Evolutionary conservation across 2,797 vertebrate genomes (phyloP).

Genomic region (Chiroxiphia lanceolata): DNA sequence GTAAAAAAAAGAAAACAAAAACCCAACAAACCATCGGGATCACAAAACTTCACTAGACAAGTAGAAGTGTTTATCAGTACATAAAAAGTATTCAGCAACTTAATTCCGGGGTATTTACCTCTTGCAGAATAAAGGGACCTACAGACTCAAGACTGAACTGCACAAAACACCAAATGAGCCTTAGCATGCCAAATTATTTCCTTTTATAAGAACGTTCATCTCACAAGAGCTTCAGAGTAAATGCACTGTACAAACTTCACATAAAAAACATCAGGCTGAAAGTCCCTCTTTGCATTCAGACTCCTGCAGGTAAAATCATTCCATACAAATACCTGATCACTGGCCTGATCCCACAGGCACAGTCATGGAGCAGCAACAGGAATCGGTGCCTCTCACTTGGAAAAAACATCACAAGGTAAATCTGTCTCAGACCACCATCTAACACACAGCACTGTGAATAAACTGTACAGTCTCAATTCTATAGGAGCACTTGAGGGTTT

Average conservation of each 20-base stretch:
- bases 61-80: not conserved
- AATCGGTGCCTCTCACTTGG: not conserved
- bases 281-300: not conserved
- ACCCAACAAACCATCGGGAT: not conserved
- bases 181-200: not conserved
- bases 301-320: not conserved
- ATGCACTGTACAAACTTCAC: not conserved
- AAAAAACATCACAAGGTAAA: not conserved
- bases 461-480: not conserved
- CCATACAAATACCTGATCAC: rapidly evolving
- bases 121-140: not conserved
- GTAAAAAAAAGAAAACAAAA: not conserved
- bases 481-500: not conserved
- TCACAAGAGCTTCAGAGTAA: not conserved
- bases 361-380: not conserved
- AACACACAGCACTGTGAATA: not conserved
- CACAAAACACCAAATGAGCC: not conserved
- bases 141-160: not conserved
- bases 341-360: not conserved
- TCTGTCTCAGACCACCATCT: not conserved
- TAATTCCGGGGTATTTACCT: not conserved
- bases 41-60: not conserved
- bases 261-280: not conserved
- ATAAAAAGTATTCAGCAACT: not conserved
- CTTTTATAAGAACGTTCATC: not conserved